Conservation (phyloP, 2,888 invertebrate genomes). For the Yponomeuta malinellus region DNA sequence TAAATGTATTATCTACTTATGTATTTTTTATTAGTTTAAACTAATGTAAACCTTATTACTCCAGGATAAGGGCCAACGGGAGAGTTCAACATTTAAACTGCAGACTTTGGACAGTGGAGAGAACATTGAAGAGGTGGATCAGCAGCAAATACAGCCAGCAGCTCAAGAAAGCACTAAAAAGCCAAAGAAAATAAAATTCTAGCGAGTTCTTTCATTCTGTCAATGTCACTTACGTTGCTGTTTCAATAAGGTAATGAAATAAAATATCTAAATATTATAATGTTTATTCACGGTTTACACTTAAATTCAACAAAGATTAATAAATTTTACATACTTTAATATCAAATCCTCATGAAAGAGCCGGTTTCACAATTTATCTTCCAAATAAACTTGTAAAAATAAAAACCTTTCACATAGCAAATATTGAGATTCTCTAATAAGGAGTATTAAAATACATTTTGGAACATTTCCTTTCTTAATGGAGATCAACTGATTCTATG, state of each 20-base stretch:
- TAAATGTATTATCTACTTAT: neutral
- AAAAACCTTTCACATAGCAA: too few relatives aligned
- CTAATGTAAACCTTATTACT: neutral
- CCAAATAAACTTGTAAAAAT: too few relatives aligned
- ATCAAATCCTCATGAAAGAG: too few relatives aligned
- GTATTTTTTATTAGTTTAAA: neutral
- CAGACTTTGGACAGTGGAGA: slow-evolving; percentile 52
- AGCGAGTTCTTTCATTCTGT: slow-evolving; percentile 18
- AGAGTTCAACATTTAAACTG: slow-evolving; percentile 60
- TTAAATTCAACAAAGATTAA: neutral
- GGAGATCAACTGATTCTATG: too few relatives aligned
- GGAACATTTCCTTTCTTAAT: too few relatives aligned
- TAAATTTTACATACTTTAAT: neutral
- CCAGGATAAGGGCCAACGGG: slow-evolving; percentile 57
- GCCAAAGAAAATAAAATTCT: slow-evolving; percentile 66
- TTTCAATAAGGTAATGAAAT: neutral
- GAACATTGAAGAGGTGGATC: slow-evolving; percentile 60
- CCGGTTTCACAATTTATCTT: too few relatives aligned
- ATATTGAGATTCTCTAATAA: too few relatives aligned
- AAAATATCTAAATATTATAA: too few relatives aligned
- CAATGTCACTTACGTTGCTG: neutral
- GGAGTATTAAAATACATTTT: too few relatives aligned
- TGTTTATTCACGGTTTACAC: neutral
- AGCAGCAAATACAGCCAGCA: slow-evolving; percentile 28
- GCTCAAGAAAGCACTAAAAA: slow-evolving; percentile 38